phyloP scores from a whole-genome alignment of 2,888 invertebrate genomes.

The Cataglyphis cursor region DNA sequence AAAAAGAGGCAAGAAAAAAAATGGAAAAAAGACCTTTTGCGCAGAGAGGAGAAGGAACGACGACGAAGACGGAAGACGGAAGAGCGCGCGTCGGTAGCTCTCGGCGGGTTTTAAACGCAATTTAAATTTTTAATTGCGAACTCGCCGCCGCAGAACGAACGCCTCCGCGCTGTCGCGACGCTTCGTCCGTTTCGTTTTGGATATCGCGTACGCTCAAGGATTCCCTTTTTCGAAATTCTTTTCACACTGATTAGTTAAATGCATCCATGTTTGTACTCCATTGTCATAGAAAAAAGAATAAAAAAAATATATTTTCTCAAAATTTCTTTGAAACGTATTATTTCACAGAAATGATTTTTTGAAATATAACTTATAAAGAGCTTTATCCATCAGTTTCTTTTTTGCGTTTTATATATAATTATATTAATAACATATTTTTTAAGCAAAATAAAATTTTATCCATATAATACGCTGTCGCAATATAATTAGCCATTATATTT shows the following conservation, averaged over 20 bases:
- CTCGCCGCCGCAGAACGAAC: constrained; percentile 73
- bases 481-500: constrained; percentile 3
- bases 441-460: not conserved
- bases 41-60: constrained; percentile 32
- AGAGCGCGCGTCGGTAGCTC: constrained; percentile 62
- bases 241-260: not conserved
- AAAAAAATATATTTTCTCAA: not conserved
- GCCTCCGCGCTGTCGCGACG: constrained; percentile 50
- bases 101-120: constrained; percentile 81
- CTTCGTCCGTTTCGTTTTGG: constrained; percentile 22
- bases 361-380: not conserved
- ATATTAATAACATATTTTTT: not conserved
- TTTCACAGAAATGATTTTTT: not conserved
- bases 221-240: not conserved
- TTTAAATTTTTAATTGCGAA: constrained; percentile 85
- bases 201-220: constrained; percentile 10
- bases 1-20: constrained; percentile 22
- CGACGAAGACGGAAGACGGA: constrained; percentile 59
- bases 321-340: not conserved
- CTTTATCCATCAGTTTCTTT: not conserved
- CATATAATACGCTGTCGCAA: not conserved
- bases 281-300: not conserved
- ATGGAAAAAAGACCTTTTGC: constrained; percentile 18
- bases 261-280: not conserved
- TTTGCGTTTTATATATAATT: not conserved